These are phyloP conservation scores for Egretta garzetta DNA, from an alignment of 2,113 vertebrate genomes.

Conservation along the genomic window DNA sequence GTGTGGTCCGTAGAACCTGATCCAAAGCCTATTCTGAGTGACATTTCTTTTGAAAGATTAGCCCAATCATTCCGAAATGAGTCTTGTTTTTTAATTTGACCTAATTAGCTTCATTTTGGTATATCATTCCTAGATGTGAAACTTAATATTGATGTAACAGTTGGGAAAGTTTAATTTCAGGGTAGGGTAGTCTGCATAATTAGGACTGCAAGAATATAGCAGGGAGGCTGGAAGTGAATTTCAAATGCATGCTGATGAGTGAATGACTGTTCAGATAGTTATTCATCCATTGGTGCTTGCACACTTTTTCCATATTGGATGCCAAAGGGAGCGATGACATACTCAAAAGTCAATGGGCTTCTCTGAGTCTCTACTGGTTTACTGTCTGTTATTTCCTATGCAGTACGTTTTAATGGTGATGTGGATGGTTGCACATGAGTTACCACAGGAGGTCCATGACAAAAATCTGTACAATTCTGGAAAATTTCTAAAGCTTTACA, in stretches of 20 bases:
- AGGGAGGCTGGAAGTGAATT: constrained; percentile 21
- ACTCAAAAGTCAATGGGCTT: neutral
- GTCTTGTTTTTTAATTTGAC: constrained; percentile 44
- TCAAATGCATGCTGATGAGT: neutral
- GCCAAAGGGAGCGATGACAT: neutral
- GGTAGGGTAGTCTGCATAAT: constrained; percentile 67
- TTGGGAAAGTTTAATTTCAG: constrained; percentile 74
- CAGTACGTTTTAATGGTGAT: rapidly evolving
- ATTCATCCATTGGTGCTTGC: neutral
- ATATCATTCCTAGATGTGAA: constrained; percentile 15
- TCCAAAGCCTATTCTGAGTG: neutral
- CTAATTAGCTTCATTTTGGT: constrained; percentile 55
- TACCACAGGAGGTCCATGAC: neutral
- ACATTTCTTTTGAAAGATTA: neutral
- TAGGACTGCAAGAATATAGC: neutral
- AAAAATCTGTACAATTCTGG: neutral
- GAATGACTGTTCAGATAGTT: neutral
- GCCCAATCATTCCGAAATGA: neutral
- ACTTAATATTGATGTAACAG: constrained; percentile 58
- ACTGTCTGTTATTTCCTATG: neutral
- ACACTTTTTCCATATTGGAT: neutral
- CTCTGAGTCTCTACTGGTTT: neutral
- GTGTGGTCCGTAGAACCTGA: neutral
- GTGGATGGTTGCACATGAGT: neutral
- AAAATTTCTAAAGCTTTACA: neutral